Evolutionary conservation across 2,797 vertebrate species (phyloP).

Genomic region (Pterois miles): DNA sequence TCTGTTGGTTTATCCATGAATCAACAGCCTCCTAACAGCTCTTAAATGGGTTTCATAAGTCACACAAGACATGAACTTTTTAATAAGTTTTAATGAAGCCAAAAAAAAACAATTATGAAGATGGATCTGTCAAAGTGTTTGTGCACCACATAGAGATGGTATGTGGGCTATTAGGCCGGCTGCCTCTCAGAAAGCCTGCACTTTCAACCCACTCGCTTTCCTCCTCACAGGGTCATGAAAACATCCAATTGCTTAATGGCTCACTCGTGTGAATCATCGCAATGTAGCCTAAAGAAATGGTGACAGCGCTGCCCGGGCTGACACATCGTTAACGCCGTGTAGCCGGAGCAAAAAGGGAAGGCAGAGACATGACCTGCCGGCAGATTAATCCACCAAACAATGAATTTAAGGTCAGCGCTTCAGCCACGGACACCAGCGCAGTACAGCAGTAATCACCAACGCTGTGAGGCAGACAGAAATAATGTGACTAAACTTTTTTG

Average conservation of each 20-base stretch:
- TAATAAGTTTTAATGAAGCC: constrained; percentile 32
- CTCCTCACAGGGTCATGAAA: constrained; percentile 65
- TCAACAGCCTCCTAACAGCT: constrained; percentile 26
- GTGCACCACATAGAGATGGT: not conserved
- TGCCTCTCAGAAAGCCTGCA: constrained; percentile 52
- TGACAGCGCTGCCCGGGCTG: constrained; percentile 40
- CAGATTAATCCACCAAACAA: constrained; percentile 62
- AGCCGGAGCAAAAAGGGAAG: constrained; percentile 32
- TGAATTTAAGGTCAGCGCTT: constrained; percentile 50
- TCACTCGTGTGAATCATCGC: constrained; percentile 69
- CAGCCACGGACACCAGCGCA: constrained; percentile 9
- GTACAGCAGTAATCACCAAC: constrained; percentile 36
- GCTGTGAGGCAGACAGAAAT: constrained; percentile 39
- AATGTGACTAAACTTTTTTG: constrained; percentile 30
- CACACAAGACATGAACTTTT: constrained; percentile 26
- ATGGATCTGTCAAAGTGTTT: constrained; percentile 22
- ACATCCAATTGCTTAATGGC: constrained; percentile 71
- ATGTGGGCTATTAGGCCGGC: constrained; percentile 42
- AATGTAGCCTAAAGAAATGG: constrained; percentile 48
- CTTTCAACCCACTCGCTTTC: constrained; percentile 64
- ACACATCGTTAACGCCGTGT: constrained; percentile 54
- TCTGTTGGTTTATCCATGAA: constrained; percentile 36
- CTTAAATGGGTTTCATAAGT: constrained; percentile 35
- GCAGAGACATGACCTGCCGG: constrained; percentile 45
- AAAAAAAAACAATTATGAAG: constrained; percentile 31